Base-by-base conservation (phyloP, 2,113 vertebrate species). In the Myrmecobius fasciatus region DNA sequence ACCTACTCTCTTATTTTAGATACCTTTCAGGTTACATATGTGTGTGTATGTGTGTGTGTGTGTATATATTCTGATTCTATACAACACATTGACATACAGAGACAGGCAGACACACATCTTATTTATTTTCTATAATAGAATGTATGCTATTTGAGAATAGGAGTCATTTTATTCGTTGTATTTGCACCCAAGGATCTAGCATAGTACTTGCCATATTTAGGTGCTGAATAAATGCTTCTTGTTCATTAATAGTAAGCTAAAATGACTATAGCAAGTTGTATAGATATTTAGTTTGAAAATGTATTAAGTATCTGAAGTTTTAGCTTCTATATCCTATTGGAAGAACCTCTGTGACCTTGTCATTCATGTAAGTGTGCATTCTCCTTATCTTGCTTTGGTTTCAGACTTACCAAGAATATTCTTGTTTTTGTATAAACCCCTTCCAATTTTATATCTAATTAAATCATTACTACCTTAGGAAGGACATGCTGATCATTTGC, bases 11-110 rank as follows among this genome's bases (percentile, higher is more conserved):
- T n/a, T 4, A 75, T n/a, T 75, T 14, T 75, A 75, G n/a, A 36
- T n/a, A 20, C 4, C 12, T n/a, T 75, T 75, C 36, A 67, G 3
- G 36, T 36, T 51, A 49, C 3, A 36, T 67, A 51, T 51, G 11
- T 6, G 11, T 6, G 11, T 6, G 11, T 10, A 51, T 51, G 11
- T 51, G 11, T 1, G 11, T 1, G 11, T 10, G 6, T 11, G 1
- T 10, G 11, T 10, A 51, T 10, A 51, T 10, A 11, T 51, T 0
- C 49, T 51, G 49, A 8, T 51, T 51, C 11, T 51, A 51, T 51
- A 51, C 49, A 51, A 51, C 9, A 51, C 49, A 51, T 10, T 51
- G 49, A 51, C 6, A 6, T 51, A 51, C 49, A 51, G 49, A 51
- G 49, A 51, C 9, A 51, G 11, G 11, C 49, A 51, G 0, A 49